Base-by-base conservation (phyloP, 2,888 invertebrate genomes). In the Pristionchus entomophagus region DNA sequence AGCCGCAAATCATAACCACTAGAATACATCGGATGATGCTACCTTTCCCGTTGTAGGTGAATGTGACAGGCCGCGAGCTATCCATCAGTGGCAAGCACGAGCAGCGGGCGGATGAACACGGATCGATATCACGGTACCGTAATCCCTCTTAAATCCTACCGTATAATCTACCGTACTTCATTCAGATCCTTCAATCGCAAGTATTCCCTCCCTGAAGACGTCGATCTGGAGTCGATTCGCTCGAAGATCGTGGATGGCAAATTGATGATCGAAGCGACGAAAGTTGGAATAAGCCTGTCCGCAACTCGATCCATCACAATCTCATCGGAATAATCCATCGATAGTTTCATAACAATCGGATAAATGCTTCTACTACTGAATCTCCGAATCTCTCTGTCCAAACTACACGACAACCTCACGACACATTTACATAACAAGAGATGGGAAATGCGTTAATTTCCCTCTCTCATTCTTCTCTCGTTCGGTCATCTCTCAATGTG, bases 401-500 rank as follows among this genome's bases (percentile, higher is more conserved):
- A n/a, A n/a, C n/a, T n/a, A n/a, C n/a, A n/a, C n/a, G n/a, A n/a
- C n/a, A n/a, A n/a, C n/a, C 22, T 53, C 45, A 26, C 38, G 80
- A 19, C 26, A 8, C 8, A 49, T 53, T 53, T 77, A n/a, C n/a
- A 45, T 77, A 35, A 35, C 19, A 5, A 19, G 17, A 65, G 17
- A 10, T 19, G 17, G 14, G 19, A 35, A 22, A 29, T 35, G 35
- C 65, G 3, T 45, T 45, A 45, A 45, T 65, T 65, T 65, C 65
- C 4, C 32, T 35, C 53, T 14, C 8, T 19, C 80, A 32, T 53
- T 45, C 51, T 35, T 53, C 22, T 80, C 51, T 53, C 80, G 14
- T 53, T 8, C 53, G 41, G 53, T 82, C 45, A n/a, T 41, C 59
- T 45, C 59, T 35, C 59, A 14, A 82, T 82, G 82, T 82, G 82